phyloP scores from a whole-genome alignment of 2,888 invertebrate genomes.

The Mesopsocus fuscifrons region DNA sequence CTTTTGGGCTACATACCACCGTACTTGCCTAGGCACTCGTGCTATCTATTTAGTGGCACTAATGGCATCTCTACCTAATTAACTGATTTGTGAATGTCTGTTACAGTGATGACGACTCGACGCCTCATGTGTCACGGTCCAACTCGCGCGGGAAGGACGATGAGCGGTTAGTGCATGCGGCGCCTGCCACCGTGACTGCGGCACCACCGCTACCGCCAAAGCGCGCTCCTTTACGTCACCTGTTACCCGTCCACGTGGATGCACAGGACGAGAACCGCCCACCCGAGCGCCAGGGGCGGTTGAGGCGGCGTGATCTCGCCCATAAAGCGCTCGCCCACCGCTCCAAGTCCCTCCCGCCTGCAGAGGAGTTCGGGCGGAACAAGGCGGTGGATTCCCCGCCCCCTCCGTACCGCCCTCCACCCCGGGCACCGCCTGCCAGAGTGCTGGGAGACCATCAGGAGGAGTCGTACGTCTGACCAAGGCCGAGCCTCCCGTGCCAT shows the following conservation, averaged over 20 bases:
- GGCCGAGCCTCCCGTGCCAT: background rate
- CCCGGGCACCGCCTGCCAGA: constrained; percentile 19
- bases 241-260: constrained; percentile 43
- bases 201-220: constrained; percentile 39
- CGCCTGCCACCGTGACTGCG: constrained; percentile 8
- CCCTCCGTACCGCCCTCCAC: constrained; percentile 20
- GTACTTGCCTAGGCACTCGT: too few species aligned
- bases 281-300: constrained; percentile 19
- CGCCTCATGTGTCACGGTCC: constrained; percentile 27
- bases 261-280: constrained; percentile 17
- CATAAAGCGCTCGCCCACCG: constrained; percentile 17
- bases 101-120: constrained; percentile 29
- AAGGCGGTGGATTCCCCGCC: constrained; percentile 15
- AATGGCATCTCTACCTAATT: constrained; percentile 22
- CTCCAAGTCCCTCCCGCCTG: constrained; percentile 18
- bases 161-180: constrained; percentile 13
- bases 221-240: constrained; percentile 35
- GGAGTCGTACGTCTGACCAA: constrained; percentile 7
- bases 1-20: too few species aligned
- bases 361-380: constrained; percentile 11
- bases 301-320: constrained; percentile 19
- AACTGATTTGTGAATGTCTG: too few species aligned
- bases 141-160: constrained; percentile 28
- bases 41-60: too few species aligned
- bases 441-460: constrained; percentile 15